Conservation (phyloP, 2,888 invertebrate species). For the Orthosia incerta region DNA sequence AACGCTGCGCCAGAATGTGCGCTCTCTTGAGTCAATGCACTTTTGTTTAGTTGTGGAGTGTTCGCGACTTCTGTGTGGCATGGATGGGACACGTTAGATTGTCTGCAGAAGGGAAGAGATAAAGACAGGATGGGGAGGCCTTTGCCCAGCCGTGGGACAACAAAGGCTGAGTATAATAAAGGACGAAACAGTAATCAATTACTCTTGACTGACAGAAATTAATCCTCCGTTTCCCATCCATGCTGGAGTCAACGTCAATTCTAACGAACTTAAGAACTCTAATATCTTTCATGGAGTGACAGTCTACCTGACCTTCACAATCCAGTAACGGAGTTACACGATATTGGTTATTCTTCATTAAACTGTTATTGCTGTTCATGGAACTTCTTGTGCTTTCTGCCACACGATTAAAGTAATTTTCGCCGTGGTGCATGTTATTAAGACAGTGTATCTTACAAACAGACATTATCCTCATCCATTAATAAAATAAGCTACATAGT, state of each 20-base stretch:
- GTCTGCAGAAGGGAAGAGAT: neutral
- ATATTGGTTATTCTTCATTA: too few species aligned
- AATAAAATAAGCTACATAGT: too few species aligned
- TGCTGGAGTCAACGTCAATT: too few species aligned
- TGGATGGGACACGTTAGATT: neutral
- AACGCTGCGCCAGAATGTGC: constrained; percentile 46
- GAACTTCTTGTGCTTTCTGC: neutral
- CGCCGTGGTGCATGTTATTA: neutral
- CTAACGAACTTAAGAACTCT: too few species aligned
- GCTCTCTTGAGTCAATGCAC: constrained; percentile 63
- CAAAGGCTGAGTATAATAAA: neutral
- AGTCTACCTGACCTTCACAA: too few species aligned
- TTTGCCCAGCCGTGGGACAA: neutral
- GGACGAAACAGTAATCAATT: neutral
- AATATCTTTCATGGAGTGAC: too few species aligned
- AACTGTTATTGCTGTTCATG: neutral
- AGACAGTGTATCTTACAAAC: neutral
- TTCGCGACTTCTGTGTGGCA: neutral
- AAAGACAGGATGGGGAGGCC: neutral
- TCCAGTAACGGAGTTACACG: too few species aligned
- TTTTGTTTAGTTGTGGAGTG: constrained; percentile 55
- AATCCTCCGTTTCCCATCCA: too few species aligned
- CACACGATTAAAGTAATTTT: neutral
- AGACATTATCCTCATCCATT: neutral
- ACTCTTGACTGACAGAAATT: neutral